Base-by-base conservation (phyloP, 1,140 invertebrate genomes). In the Protaetia brevitarsis region DNA sequence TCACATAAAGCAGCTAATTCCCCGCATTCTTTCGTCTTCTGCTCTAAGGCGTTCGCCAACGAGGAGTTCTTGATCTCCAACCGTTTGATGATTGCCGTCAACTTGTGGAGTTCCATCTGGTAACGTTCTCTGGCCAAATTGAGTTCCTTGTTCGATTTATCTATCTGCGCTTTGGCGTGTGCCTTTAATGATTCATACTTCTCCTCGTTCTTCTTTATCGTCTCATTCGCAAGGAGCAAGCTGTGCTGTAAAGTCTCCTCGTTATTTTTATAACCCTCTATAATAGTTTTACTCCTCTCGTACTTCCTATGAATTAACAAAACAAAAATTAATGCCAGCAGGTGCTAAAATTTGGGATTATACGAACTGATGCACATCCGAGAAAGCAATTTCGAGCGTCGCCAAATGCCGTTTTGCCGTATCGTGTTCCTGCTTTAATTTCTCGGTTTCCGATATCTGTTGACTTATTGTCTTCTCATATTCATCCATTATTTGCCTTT, bases 211-310 rank as follows among this genome's bases (percentile, higher is more conserved):
- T 81, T 78, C 66, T 81, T 79, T 28, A 84, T 63, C 65, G 80
- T 82, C 13, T 69, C 74, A 72, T 85, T 81, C 64, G 81, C 79
- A 57, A 83, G 81, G 58, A 77, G 71, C 27, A 85, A 76, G 73
- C 79, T 80, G 64, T 79, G 78, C 68, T 81, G 82, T 26, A 86
- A 71, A 19, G 79, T 77, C 66, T 84, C 83, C 74, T 85, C 85
- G 78, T 86, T 86, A 76, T 81, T 80, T 73, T 83, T 84, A 64
- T 82, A 83, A 6, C 79, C 80, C 69, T 85, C 83, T 0, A 86
- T 79, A 51, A 83, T 80, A 29, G 77, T 74, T 72, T 86, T 86
- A 28, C 80, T 79, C 68, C 85, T 81, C 67, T 87, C 85, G 73
- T 86, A 86, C 71, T 80, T 80, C 45, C 78, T 76, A 28, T 41